Base-by-base conservation (phyloP, 2,888 invertebrate genomes). In the Pandemis heparana region DNA sequence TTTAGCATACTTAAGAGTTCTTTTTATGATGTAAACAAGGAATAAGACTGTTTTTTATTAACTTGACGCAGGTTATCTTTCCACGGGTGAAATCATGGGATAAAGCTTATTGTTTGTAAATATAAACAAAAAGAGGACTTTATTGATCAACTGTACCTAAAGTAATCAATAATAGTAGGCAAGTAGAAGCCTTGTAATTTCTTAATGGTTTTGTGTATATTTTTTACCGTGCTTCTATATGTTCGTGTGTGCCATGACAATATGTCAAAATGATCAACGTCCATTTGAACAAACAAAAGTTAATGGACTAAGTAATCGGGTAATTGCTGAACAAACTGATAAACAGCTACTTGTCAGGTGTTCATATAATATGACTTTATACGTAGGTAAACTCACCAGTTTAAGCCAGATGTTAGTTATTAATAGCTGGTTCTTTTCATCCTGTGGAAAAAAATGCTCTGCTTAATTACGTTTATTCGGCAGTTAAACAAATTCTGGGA, bases 391-490 rank as follows among this genome's bases (percentile, higher is more conserved):
- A 74, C 76, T 98, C 95, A 98, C 98, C 96, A 98, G 95, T 96
- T 98, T 98, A 86, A 98, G 96, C 99, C 99, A 99, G 95, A 98
- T 98, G 95, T 98, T 99, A 88, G 98, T 98, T 92, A 98, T 98
- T 91, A 99, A 96, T 94, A 98, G 96, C 96, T 99, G 98, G 96
- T 99, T 98, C 95, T 98, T 98, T 95, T 98, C 98, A 95, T 99
- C 98, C 98, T 98, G 96, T 81, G 96, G 96, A 87, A 84, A 82
- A 84, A 80, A 0, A 39, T 51, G 23, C 53, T 56, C 4, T 8
- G 12, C 10, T 56, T 56, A 32, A 32, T 32, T 32, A 32, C 4
- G 2, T 32, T 2, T 4, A 56, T 23, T 56, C 23, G 23, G 18
- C 5, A 5, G 23, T 56, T 53, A 9, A 16, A 53, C 18, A 14